Evolutionary conservation across 30 jellyfish, hydroid and myxozoan genomes (phyloP).

Genomic region (Sanderia malayensis): DNA sequence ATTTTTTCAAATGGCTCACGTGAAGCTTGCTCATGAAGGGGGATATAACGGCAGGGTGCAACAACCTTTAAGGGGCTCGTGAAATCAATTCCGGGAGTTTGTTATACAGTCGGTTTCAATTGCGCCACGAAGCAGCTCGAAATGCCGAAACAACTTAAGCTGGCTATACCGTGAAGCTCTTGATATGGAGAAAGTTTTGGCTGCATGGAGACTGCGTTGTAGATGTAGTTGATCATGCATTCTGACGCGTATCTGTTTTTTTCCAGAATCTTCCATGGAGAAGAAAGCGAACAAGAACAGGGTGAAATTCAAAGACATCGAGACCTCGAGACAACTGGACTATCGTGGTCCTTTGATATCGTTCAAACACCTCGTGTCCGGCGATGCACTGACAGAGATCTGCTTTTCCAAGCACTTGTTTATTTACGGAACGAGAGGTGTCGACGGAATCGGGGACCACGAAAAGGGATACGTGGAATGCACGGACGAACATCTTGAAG

Average conservation of each 20-base stretch:
- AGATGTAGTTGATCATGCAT: too few species aligned
- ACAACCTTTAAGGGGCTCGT: too few species aligned
- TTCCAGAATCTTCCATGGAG: slow-evolving; percentile 14
- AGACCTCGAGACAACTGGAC: slow-evolving; percentile 3
- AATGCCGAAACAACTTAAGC: too few species aligned
- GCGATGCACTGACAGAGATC: slow-evolving; percentile 2
- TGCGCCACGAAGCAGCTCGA: too few species aligned
- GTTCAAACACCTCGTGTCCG: slow-evolving; percentile 20
- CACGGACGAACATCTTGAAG: slow-evolving; percentile 34
- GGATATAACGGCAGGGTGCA: too few species aligned
- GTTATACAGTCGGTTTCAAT: too few species aligned
- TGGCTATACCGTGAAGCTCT: too few species aligned
- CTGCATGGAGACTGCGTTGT: too few species aligned
- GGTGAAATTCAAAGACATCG: slow-evolving; percentile 49
- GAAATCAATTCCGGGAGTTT: too few species aligned
- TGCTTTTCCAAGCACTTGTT: slow-evolving; percentile 50
- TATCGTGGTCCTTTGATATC: slow-evolving; percentile 47
- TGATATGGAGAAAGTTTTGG: too few species aligned
- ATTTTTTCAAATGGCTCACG: not conserved
- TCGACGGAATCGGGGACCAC: slow-evolving; percentile 40
- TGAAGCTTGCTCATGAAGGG: too few species aligned
- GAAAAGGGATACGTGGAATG: slow-evolving; percentile 68
- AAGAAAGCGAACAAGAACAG: slow-evolving; percentile 23
- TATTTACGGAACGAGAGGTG: slow-evolving; percentile 21
- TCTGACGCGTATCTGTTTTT: too few species aligned